These are phyloP conservation scores for Ctenosaura bakeri DNA, from an alignment of 2,797 vertebrate species.

Conservation along the genomic window DNA sequence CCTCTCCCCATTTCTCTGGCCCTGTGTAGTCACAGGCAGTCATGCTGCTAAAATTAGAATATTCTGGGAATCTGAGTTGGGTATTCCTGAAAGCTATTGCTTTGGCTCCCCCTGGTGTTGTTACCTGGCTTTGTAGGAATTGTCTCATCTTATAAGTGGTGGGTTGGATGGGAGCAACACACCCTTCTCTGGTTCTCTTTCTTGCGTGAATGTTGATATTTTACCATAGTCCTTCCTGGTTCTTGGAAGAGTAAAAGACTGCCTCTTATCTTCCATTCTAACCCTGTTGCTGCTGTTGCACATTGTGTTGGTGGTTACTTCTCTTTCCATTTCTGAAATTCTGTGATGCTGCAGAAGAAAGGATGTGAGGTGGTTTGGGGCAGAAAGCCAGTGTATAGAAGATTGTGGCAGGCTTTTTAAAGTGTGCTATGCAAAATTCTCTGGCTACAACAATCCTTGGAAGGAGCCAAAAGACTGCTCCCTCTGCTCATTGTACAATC, in stretches of 20 bases:
- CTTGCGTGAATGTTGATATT: neutral
- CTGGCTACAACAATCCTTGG: neutral
- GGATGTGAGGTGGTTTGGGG: neutral
- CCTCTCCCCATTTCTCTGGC: neutral
- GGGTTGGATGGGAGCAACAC: neutral
- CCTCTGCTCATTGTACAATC: neutral
- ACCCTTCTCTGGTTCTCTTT: neutral
- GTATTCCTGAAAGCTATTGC: neutral
- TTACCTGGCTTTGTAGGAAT: slow-evolving; percentile 2
- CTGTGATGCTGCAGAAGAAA: neutral
- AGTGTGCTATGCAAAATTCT: neutral
- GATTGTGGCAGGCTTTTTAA: neutral
- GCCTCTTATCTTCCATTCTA: neutral
- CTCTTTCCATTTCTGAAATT: neutral
- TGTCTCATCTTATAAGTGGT: neutral
- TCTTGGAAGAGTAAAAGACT: neutral
- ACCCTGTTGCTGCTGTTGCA: neutral
- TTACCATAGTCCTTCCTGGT: neutral
- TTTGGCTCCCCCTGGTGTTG: slow-evolving; percentile 7
- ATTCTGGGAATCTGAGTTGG: neutral
- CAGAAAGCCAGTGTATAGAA: no score
- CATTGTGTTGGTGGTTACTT: neutral
- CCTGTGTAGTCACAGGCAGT: neutral
- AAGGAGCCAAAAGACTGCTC: neutral
- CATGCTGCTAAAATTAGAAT: neutral